phyloP scores from a whole-genome alignment of 2,113 vertebrate species.

The Pardalotus punctatus region DNA sequence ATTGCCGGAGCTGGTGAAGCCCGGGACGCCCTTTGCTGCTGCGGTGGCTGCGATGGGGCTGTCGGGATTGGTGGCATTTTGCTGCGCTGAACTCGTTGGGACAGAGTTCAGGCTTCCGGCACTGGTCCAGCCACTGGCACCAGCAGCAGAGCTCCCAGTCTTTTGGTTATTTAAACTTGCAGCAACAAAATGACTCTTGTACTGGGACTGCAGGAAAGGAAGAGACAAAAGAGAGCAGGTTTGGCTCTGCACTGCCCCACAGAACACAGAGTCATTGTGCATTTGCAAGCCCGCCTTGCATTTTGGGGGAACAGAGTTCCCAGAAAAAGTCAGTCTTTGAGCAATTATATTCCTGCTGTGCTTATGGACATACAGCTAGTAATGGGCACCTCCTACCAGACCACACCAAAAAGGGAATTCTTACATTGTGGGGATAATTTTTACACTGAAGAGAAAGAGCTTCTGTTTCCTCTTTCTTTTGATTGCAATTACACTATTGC shows the following conservation, averaged over 20 bases:
- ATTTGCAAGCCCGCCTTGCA: background rate
- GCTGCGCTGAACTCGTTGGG: conserved; percentile 79
- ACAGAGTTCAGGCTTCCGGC: conserved; percentile 95
- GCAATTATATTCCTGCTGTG: background rate
- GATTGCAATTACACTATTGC: background rate
- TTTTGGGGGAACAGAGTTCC: background rate
- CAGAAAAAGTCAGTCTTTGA: background rate
- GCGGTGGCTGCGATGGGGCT: background rate
- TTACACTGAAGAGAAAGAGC: background rate
- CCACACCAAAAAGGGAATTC: background rate
- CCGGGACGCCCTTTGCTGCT: conserved; percentile 52
- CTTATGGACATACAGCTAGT: background rate
- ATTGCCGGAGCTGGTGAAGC: conserved; percentile 70
- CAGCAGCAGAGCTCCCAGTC: conserved; percentile 83
- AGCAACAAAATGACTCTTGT: conserved; percentile 97
- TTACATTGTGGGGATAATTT: background rate
- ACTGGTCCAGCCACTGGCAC: conserved; percentile 93
- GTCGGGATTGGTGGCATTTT: conserved; percentile 47
- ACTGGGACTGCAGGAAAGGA: conserved; percentile 83
- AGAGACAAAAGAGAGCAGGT: background rate
- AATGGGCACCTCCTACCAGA: background rate
- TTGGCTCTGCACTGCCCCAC: background rate
- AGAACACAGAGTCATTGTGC: accelerated
- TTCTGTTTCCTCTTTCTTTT: background rate
- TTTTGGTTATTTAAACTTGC: conserved; percentile 91